These are phyloP conservation scores for Cottoperca gobio DNA, from an alignment of 2,797 vertebrate genomes.

Conservation along the genomic window DNA sequence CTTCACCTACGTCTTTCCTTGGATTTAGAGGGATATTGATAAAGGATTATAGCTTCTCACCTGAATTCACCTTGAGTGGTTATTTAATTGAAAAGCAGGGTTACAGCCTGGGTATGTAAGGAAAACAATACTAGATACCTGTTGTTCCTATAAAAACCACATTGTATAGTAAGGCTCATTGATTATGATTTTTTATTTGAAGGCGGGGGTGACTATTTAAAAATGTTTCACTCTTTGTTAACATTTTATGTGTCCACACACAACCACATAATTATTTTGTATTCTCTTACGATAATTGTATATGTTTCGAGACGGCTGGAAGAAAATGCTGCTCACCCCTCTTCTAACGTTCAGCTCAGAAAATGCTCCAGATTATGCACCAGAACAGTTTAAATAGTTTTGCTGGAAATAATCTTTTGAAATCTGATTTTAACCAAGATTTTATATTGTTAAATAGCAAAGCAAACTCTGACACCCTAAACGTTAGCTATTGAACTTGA, in stretches of 20 bases:
- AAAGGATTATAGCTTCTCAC: constrained; percentile 33
- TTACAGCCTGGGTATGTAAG: neutral
- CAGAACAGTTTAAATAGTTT: neutral
- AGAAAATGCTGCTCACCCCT: neutral
- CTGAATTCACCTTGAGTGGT: constrained; percentile 4
- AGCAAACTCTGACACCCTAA: neutral
- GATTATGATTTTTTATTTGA: neutral
- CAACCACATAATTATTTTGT: neutral
- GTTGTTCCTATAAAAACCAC: neutral
- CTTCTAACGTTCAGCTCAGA: neutral
- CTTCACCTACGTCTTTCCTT: constrained; percentile 24
- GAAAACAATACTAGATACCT: neutral
- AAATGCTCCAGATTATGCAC: neutral
- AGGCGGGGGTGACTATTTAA: neutral
- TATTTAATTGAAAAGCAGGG: neutral
- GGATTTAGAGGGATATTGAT: constrained; percentile 24
- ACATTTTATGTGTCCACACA: too few species aligned
- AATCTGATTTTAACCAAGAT: neutral
- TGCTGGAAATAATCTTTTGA: neutral
- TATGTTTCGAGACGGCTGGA: neutral
- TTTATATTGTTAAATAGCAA: neutral
- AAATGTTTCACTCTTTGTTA: neutral
- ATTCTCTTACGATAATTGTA: neutral
- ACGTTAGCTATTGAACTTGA: neutral
- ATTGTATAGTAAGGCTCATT: neutral